Conservation (phyloP, 2,797 vertebrate species). For the Botia kubotai region DNA sequence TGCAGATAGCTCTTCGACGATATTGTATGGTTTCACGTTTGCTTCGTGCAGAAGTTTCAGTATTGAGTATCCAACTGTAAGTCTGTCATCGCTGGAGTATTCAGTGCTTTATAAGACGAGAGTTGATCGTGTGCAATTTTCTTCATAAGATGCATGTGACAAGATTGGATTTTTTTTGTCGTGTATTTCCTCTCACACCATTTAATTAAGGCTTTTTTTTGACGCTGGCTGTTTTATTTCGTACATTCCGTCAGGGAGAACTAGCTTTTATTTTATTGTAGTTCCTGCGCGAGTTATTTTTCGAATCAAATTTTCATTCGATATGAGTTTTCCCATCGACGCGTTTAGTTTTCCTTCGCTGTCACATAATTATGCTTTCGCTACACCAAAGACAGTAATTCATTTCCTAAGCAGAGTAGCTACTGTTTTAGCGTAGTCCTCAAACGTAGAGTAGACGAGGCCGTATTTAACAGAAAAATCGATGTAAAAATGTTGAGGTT, state of each 20-base stretch:
- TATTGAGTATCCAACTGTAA: slow-evolving; percentile 86
- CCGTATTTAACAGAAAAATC: slow-evolving; percentile 74
- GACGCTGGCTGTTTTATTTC: slow-evolving; percentile 83
- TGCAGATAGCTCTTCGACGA: slow-evolving; percentile 77
- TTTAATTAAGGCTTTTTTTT: slow-evolving; percentile 81
- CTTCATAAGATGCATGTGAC: slow-evolving; percentile 84
- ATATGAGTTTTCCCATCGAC: slow-evolving; percentile 67
- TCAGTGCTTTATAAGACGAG: slow-evolving; percentile 88
- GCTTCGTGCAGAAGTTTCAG: slow-evolving; percentile 90
- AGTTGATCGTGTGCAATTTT: slow-evolving; percentile 89
- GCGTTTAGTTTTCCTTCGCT: slow-evolving; percentile 64
- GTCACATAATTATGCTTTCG: slow-evolving; percentile 76
- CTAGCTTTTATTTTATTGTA: slow-evolving; percentile 61
- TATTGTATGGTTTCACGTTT: slow-evolving; percentile 82
- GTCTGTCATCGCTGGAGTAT: slow-evolving; percentile 83
- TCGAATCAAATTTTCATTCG: slow-evolving; percentile 63
- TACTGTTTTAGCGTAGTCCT: slow-evolving; percentile 89
- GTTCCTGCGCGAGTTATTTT: slow-evolving; percentile 69
- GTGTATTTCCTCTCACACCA: slow-evolving; percentile 74
- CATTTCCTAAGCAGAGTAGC: slow-evolving; percentile 90
- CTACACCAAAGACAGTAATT: slow-evolving; percentile 99
- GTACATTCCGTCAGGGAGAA: slow-evolving; percentile 99
- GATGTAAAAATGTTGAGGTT: slow-evolving; percentile 84
- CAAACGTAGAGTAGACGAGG: slow-evolving; percentile 86
- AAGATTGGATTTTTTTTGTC: slow-evolving; percentile 46